Conservation (phyloP, 2,888 invertebrate genomes). For the Lasioglossum calceatum region DNA sequence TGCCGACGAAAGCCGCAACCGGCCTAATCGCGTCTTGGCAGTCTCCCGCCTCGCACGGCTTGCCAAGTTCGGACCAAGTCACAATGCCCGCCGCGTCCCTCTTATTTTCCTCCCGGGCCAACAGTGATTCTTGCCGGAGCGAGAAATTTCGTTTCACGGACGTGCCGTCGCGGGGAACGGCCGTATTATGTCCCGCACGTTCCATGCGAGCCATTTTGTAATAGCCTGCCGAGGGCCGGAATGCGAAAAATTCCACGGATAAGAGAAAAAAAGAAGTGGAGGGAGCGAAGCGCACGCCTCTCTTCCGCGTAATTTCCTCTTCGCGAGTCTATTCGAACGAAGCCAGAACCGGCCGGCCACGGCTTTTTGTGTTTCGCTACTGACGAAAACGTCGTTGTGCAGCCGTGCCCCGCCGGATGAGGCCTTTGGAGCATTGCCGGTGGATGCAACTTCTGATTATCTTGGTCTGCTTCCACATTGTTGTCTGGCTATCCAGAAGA, state of each 20-base stretch:
- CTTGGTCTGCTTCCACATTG: neutral
- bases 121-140: conserved; percentile 58
- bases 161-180: conserved; percentile 46
- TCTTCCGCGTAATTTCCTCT: conserved; percentile 17
- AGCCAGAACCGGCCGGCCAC: neutral
- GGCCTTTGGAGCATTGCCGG: neutral
- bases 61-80: conserved; percentile 51
- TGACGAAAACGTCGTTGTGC: conserved; percentile 6
- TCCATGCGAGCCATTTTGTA: conserved; percentile 52
- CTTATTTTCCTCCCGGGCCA: conserved; percentile 37
- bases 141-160: conserved; percentile 55
- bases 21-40: conserved; percentile 55
- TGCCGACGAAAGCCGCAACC: conserved; percentile 22
- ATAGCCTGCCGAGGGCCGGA: conserved; percentile 38
- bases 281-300: neutral
- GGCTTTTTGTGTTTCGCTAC: neutral
- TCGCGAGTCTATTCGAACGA: conserved; percentile 10
- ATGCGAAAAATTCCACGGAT: conserved; percentile 44
- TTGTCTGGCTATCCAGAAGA: neutral
- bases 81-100: conserved; percentile 37
- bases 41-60: conserved; percentile 36
- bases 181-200: conserved; percentile 61
- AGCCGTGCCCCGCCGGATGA: neutral
- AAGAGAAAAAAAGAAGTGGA: neutral
- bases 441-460: neutral